Evolutionary conservation across 2,888 invertebrate species (phyloP).

Genomic region (Camptogramma bilineatum): DNA sequence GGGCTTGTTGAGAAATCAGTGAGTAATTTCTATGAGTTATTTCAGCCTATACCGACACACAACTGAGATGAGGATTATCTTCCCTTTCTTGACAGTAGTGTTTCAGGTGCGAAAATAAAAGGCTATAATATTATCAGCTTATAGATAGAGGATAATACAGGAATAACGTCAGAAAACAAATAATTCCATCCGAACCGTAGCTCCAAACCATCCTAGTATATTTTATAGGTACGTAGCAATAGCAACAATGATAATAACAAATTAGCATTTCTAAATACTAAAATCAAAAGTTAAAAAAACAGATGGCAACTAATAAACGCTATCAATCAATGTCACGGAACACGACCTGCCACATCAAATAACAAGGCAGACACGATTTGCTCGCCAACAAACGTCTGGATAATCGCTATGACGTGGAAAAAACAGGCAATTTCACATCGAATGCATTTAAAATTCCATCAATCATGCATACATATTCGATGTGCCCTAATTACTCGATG

Average conservation of each 20-base stretch:
- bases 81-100: too few species aligned
- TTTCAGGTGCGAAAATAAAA: too few species aligned
- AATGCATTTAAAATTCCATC: slow-evolving; percentile 25
- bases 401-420: slow-evolving; percentile 28
- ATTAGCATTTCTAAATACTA: not conserved
- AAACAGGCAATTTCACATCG: slow-evolving; percentile 25
- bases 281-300: slow-evolving; percentile 23
- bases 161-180: too few species aligned
- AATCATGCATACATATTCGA: slow-evolving; percentile 28
- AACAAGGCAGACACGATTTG: slow-evolving; percentile 42
- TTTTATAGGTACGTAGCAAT: not conserved
- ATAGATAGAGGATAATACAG: too few species aligned
- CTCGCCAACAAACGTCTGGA: slow-evolving; percentile 27
- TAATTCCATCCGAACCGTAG: too few species aligned
- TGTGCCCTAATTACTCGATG: slow-evolving; percentile 33
- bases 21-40: too few species aligned
- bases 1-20: too few species aligned
- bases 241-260: not conserved
- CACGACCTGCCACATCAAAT: slow-evolving; percentile 54
- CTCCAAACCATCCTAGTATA: not conserved
- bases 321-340: slow-evolving; percentile 62
- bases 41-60: too few species aligned
- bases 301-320: slow-evolving; percentile 39
- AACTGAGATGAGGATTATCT: too few species aligned
- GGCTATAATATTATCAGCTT: too few species aligned